phyloP scores from a whole-genome alignment of 2,888 invertebrate species.

The Himalopsyche kuldschensis region DNA sequence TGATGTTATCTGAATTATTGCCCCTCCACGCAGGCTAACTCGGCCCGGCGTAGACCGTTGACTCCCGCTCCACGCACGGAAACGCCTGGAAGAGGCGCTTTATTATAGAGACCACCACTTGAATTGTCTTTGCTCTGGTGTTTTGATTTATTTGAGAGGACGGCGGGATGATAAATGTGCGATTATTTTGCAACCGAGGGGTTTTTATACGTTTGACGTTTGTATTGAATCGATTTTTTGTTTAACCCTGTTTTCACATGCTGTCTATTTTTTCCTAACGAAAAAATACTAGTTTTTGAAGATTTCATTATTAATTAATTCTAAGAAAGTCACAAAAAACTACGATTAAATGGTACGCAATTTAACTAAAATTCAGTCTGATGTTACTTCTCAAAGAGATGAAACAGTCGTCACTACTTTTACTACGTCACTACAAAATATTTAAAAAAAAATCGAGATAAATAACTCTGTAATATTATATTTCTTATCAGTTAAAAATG shows the following conservation, averaged over 20 bases:
- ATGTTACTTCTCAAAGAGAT: too few relatives aligned
- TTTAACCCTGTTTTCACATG: neutral
- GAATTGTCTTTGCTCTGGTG: neutral
- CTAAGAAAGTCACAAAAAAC: too few relatives aligned
- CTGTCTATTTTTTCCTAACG: neutral
- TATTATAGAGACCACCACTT: neutral
- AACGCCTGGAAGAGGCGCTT: neutral
- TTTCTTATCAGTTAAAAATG: too few relatives aligned
- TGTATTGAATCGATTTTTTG: neutral
- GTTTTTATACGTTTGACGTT: neutral
- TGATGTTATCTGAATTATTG: slow-evolving; percentile 25
- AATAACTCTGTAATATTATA: too few relatives aligned
- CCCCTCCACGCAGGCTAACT: slow-evolving; percentile 2
- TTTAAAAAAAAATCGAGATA: too few relatives aligned
- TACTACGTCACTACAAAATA: too few relatives aligned
- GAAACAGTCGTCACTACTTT: too few relatives aligned
- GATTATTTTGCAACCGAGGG: neutral
- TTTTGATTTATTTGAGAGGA: neutral
- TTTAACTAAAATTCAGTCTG: too few relatives aligned
- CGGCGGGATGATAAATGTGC: neutral
- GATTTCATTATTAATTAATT: too few relatives aligned
- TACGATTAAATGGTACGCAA: too few relatives aligned
- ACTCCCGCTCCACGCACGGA: neutral
- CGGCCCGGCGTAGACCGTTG: neutral
- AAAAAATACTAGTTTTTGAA: too few relatives aligned